A percentile compares a stretch with the other conserved stretches of the same genome.
Evolutionary conservation across 2,113 vertebrate genomes (phyloP).

Genomic region (Dicaeum eximium): DNA sequence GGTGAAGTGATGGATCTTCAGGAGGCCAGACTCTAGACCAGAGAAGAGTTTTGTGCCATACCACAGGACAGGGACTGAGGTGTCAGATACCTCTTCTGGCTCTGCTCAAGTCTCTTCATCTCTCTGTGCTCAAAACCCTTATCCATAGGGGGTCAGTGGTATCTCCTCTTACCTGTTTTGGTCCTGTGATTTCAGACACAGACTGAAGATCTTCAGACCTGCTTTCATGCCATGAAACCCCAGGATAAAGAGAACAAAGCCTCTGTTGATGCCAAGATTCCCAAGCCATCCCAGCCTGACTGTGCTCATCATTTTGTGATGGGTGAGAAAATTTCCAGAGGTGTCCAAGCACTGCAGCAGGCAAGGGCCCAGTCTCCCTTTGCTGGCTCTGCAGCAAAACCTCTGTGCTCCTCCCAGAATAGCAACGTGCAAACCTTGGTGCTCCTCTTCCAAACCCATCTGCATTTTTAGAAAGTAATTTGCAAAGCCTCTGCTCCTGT

Average conservation of each 20-base stretch:
- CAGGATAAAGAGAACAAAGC: not conserved
- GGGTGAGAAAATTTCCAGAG: not conserved
- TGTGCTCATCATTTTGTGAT: not conserved
- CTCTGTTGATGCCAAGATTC: not conserved
- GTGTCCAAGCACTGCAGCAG: not conserved
- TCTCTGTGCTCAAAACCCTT: not conserved
- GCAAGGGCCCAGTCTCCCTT: not conserved
- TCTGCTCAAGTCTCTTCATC: not conserved
- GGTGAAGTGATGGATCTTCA: not conserved
- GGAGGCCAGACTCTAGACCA: not conserved
- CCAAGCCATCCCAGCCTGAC: not conserved
- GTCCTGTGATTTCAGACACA: not conserved
- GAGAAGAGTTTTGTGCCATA: not conserved
- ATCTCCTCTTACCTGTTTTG: not conserved
- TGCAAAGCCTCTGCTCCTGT: not conserved
- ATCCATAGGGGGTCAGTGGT: rapidly evolving
- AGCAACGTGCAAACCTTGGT: constrained; percentile 7
- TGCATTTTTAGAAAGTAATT: constrained; percentile 39
- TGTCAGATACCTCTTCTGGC: not conserved
- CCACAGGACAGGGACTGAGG: not conserved
- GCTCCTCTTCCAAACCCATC: constrained; percentile 14
- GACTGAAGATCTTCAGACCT: not conserved
- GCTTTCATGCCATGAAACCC: rapidly evolving
- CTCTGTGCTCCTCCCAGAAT: not conserved
- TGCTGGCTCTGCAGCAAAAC: not conserved